Evolutionary conservation across 2,888 invertebrate genomes (phyloP).

Genomic region (Meta bourneti): DNA sequence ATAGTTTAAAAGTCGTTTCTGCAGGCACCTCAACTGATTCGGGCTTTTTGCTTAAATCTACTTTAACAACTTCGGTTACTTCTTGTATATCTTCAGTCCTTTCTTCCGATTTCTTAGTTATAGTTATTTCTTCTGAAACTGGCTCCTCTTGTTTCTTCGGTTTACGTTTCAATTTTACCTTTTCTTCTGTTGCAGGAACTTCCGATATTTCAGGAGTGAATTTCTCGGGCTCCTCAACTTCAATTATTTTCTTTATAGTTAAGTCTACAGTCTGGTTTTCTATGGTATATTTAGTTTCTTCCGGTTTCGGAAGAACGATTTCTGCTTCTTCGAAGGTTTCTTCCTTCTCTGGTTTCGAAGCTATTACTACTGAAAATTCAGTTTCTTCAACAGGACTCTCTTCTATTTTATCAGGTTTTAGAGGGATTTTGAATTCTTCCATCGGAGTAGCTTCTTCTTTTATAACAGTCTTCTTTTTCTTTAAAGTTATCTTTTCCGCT

Average conservation of each 20-base stretch:
- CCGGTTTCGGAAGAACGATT: constrained; percentile 36
- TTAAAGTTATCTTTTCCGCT: constrained; percentile 54
- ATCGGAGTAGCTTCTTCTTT: constrained; percentile 20
- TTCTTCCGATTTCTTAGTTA: constrained; percentile 60
- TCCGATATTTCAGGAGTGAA: constrained; percentile 39
- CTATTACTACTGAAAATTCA: constrained; percentile 64
- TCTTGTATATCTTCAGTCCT: constrained; percentile 11
- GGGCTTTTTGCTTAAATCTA: constrained; percentile 22
- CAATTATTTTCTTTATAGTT: constrained; percentile 72
- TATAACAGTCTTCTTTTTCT: constrained; percentile 78
- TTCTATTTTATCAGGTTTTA: constrained; percentile 34
- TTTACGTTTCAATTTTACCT: constrained; percentile 84
- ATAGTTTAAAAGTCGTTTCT: constrained; percentile 44
- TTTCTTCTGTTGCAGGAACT: constrained; percentile 49
- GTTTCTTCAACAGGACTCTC: constrained; percentile 21
- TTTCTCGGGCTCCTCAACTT: constrained; percentile 44
- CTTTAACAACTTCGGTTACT: constrained; percentile 39
- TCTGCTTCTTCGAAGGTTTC: constrained; percentile 37
- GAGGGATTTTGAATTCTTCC: constrained; percentile 61
- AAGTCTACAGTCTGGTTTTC: constrained; percentile 75
- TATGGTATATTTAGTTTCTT: constrained; percentile 58
- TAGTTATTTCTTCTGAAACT: constrained; percentile 78
- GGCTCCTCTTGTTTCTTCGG: constrained; percentile 81
- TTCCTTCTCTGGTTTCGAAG: constrained; percentile 46
- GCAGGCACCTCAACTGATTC: constrained; percentile 43